These are phyloP conservation scores for Vireo altiloquus DNA, from an alignment of 2,113 vertebrate species.

Conservation along the genomic window DNA sequence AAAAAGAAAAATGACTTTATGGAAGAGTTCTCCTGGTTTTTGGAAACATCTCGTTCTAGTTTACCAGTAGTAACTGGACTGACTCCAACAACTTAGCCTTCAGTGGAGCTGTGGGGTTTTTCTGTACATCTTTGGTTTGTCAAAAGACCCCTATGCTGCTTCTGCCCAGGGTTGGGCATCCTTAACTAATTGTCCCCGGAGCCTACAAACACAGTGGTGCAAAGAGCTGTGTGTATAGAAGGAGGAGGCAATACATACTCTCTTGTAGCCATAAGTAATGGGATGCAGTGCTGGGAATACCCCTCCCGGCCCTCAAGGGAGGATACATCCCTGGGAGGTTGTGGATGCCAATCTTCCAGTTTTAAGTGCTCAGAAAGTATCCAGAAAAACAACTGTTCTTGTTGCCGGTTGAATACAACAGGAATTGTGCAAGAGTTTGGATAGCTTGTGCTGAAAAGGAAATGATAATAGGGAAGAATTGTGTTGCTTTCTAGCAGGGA, in stretches of 20 bases:
- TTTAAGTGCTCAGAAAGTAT: background rate
- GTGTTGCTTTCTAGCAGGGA: background rate
- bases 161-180: background rate
- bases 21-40: background rate
- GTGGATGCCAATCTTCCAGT: background rate
- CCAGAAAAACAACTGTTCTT: background rate
- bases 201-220: background rate
- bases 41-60: background rate
- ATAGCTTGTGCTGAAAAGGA: background rate
- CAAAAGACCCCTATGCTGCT: background rate
- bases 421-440: background rate
- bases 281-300: background rate
- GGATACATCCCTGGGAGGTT: background rate
- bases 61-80: background rate
- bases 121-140: background rate
- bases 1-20: background rate
- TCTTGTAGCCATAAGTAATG: background rate
- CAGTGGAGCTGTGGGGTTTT: background rate
- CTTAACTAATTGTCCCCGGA: background rate
- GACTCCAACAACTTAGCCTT: background rate
- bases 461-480: background rate
- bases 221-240: background rate
- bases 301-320: background rate
- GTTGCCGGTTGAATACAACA: background rate
- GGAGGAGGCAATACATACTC: background rate